Evolutionary conservation across 2,113 vertebrate species (phyloP).

Genomic region (Serranochromis macrocephalus): DNA sequence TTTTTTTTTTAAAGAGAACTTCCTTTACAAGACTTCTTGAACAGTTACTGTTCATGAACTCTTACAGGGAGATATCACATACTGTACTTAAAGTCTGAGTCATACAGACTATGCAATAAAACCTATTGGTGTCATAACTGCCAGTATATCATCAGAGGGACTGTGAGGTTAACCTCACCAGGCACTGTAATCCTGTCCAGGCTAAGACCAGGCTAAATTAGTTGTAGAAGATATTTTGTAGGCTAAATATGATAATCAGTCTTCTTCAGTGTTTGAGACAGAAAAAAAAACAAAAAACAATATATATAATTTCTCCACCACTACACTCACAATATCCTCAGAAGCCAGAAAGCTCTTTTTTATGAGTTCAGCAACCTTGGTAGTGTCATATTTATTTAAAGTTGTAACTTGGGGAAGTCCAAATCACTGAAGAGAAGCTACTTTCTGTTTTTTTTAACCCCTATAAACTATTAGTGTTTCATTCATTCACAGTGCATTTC

Average conservation of each 20-base stretch:
- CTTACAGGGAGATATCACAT: background rate
- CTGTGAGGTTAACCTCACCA: background rate
- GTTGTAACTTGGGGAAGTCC: background rate
- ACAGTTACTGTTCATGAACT: background rate
- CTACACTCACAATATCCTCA: background rate
- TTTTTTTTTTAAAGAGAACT: background rate
- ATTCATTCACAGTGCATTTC: background rate
- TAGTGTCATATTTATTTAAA: background rate
- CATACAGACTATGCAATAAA: background rate
- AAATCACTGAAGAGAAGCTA: background rate
- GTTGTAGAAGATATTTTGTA: background rate
- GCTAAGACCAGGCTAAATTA: background rate
- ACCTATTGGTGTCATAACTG: background rate
- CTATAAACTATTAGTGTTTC: background rate
- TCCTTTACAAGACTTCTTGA: background rate
- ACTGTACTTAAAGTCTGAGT: background rate
- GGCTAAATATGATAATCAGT: background rate
- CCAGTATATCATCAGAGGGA: background rate
- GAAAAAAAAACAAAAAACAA: background rate
- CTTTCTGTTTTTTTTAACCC: background rate
- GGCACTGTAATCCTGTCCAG: background rate
- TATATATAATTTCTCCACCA: background rate
- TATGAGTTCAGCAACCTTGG: background rate
- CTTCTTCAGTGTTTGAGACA: background rate
- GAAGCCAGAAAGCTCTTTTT: background rate